Evolutionary conservation across 2,888 invertebrate species (phyloP), one percentile per base, ranked within the genome.

Genomic region (Mythimna ferrago): DNA sequence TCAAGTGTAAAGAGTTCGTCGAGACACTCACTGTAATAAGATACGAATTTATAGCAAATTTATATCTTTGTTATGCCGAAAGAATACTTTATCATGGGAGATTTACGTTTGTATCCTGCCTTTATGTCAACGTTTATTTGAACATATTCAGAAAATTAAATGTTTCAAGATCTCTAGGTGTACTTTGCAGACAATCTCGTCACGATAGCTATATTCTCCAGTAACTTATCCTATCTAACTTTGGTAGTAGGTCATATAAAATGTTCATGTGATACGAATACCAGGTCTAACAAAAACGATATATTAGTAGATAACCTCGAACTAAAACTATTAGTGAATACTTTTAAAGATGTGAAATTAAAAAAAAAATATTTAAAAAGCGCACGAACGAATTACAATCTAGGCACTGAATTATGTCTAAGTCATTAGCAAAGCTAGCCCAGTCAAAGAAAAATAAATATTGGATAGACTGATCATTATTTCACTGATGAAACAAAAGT

Each of bases 1-100:
- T 92, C 91, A 90, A 88, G 84, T 89, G 87, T 89, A 89, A 90
- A 90, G 90, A 90, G 87, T 89, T 90, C 88, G 87, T 85, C 84
- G 87, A 84, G 87, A 87, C 87, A 86, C 87, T 88, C 83, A 63
- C 66, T 65, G 89, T 89, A 90, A 90, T 92, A 93, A 90, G 90
- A 86, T 83, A 79, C 70, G 88, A 89, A 87, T 92, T 91, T 91
- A 91, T 89, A 87, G 86, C 80, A 82, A 89, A 90, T 89, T 91
- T 91, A 90, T 89, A 84, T 88, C 85, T 89, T 87, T 90, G 89
- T 89, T 90, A 86, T 90, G 86, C 80, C 78, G 73, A 87, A 88
- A 81, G 86, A 90, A 90, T 86, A 80, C 81, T 84, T 85, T 86
- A 81, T 86, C 81, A 66, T 76, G 56, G 73, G 38, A 68, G 72